Base-by-base conservation (phyloP, 1,140 invertebrate genomes). In the Diabrotica virgifera region DNA sequence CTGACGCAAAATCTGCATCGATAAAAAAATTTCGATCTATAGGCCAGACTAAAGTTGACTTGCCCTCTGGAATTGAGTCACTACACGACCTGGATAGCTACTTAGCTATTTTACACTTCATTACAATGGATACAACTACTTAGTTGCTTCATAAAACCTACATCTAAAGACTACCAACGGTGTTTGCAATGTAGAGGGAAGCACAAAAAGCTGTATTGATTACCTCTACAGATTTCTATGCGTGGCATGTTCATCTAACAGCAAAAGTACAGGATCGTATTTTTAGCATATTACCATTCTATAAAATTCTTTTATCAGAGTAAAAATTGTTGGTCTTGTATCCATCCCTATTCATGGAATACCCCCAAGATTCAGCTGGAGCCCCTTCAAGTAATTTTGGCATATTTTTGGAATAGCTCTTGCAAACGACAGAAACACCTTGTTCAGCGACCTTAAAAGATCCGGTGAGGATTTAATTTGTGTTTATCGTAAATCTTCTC, bases 371-470 rank as follows among this genome's bases (percentile, higher is more conserved):
- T 24, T 24, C 24, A 24, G 24, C 24, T 24, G 24, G 24, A 4
- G 24, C 24, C 24, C 24, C 24, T 24, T 24, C 24, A 24, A 24
- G 24, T 24, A 24, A 24, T 24, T 24, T 4, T 24, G 24, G 24
- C 24, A 24, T 24, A 24, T 54, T 59, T 72, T 61, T 11, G 52
- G 37, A 68, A 24, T 24, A 24, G 24, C 24, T n/a, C n/a, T n/a
- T 24, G 24, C 24, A 1, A 24, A 24, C n/a, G n/a, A n/a, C n/a
- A n/a, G 63, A 59, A 24, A 69, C 53, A 6, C 46, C 60, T 5
- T 63, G 63, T 36, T 65, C 64, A 14, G 65, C 64, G 13, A 46
- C 10, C 55, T 65, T 65, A 13, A 59, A 69, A 52, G n/a, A 63
- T 69, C 58, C 52, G 36, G 6, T 69, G 35, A 51, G 63, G 1